phyloP scores from a whole-genome alignment of 2,888 invertebrate genomes.

The Phengaris arion region DNA sequence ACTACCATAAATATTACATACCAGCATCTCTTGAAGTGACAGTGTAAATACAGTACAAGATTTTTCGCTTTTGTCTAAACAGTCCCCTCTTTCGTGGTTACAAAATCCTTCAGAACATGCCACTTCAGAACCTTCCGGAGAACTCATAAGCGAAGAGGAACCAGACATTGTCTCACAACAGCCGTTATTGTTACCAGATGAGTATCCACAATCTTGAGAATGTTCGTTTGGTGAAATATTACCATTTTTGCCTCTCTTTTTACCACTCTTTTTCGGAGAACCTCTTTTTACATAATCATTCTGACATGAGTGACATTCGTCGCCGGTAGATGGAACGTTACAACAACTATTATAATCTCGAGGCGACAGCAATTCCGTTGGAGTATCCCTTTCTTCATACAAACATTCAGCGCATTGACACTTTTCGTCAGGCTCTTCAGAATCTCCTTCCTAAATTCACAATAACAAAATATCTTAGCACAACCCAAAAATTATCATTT shows the following conservation, averaged over 20 bases:
- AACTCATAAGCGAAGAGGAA: constrained; percentile 89
- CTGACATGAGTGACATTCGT: constrained; percentile 73
- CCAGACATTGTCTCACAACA: constrained; percentile 83
- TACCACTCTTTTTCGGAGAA: constrained; percentile 63
- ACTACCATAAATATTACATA: constrained; percentile 59
- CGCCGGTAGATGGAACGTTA: constrained; percentile 56
- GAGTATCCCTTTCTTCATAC: constrained; percentile 67
- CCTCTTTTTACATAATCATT: constrained; percentile 64
- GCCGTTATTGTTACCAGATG: constrained; percentile 89
- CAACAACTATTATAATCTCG: constrained; percentile 61
- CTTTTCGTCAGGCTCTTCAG: constrained; percentile 73
- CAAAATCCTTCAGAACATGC: constrained; percentile 94
- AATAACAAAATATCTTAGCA: background rate
- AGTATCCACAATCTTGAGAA: constrained; percentile 92
- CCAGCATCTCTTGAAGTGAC: constrained; percentile 89
- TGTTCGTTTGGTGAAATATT: constrained; percentile 83
- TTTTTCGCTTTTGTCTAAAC: constrained; percentile 68
- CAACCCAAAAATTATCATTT: background rate
- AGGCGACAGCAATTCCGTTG: constrained; percentile 64
- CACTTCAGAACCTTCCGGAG: constrained; percentile 93
- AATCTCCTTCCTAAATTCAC: constrained; percentile 62
- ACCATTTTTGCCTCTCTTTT: constrained; percentile 72
- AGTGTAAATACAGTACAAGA: constrained; percentile 77
- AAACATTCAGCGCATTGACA: constrained; percentile 74
- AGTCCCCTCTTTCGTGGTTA: constrained; percentile 83